phyloP scores from a whole-genome alignment of 1,140 invertebrate genomes.

The Drosophila albomicans region DNA sequence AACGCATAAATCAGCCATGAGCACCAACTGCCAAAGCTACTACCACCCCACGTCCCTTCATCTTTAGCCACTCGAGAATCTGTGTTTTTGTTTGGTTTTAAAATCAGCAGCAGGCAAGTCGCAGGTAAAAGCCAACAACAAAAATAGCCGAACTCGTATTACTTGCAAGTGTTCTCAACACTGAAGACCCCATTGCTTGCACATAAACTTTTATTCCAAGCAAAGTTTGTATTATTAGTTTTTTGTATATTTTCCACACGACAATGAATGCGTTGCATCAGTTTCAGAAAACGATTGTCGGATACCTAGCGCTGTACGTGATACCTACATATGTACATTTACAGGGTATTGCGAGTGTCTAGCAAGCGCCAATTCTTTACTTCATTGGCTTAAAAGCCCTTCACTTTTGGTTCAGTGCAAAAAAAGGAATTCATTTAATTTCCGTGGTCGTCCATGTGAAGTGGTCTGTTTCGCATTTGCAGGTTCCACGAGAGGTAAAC shows the following conservation, averaged over 20 bases:
- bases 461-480: constrained; percentile 74
- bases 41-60: background rate
- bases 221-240: constrained; percentile 62
- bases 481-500: constrained; percentile 60
- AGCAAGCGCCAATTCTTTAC: background rate
- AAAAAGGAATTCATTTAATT: constrained; percentile 75
- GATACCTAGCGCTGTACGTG: background rate
- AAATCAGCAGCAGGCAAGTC: constrained; percentile 49
- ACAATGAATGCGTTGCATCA: constrained; percentile 63
- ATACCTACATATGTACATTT: background rate
- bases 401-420: constrained; percentile 29
- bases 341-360: constrained; percentile 7
- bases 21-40: constrained; percentile 58
- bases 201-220: constrained; percentile 59
- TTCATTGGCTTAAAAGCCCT: constrained; percentile 53
- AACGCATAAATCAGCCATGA: constrained; percentile 77
- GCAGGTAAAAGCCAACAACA: constrained; percentile 30
- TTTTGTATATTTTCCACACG: constrained; percentile 66
- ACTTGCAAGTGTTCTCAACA: constrained; percentile 37
- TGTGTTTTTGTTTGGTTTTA: constrained; percentile 44
- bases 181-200: constrained; percentile 1
- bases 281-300: constrained; percentile 6
- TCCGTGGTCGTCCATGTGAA: constrained; percentile 75
- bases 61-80: constrained; percentile 6
- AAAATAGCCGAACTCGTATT: constrained; percentile 37